phyloP scores from a whole-genome alignment of 2,797 vertebrate species.

The Onychomys torridus region DNA sequence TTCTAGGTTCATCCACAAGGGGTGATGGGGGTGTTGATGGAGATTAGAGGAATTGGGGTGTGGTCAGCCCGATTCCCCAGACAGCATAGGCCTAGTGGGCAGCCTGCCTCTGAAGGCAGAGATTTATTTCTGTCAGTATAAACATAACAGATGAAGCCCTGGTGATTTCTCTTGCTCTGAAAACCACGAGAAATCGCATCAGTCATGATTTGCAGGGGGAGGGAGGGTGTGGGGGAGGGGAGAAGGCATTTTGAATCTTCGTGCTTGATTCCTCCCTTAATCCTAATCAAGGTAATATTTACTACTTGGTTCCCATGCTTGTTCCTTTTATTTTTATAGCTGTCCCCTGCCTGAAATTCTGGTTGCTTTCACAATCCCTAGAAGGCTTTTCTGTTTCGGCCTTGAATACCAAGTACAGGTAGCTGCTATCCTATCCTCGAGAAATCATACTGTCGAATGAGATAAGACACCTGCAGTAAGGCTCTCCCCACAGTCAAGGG shows the following conservation, averaged over 20 bases:
- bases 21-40: not conserved
- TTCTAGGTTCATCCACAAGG: conserved; percentile 76
- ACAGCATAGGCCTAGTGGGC: not conserved
- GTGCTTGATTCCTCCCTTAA: not conserved
- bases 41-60: conserved; percentile 1
- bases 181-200: conserved; percentile 81
- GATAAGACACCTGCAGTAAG: not conserved
- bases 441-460: conserved; percentile 62
- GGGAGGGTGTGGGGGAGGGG: not conserved
- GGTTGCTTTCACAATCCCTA: conserved; percentile 23
- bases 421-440: conserved; percentile 79
- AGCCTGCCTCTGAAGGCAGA: conserved; percentile 52
- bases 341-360: conserved; percentile 41
- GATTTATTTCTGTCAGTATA: conserved; percentile 88
- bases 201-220: conserved; percentile 77
- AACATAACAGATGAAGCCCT: conserved; percentile 87
- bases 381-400: not conserved
- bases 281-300: conserved; percentile 34
- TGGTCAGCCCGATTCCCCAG: conserved; percentile 80
- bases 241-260: conserved; percentile 24
- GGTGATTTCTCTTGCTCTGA: conserved; percentile 80
- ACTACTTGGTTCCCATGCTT: conserved; percentile 65
- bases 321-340: not conserved
- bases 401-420: not conserved
- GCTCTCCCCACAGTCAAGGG: rapidly evolving